phyloP scores from a whole-genome alignment of 2,797 vertebrate species.

The Spinibarbus caldwelli region DNA sequence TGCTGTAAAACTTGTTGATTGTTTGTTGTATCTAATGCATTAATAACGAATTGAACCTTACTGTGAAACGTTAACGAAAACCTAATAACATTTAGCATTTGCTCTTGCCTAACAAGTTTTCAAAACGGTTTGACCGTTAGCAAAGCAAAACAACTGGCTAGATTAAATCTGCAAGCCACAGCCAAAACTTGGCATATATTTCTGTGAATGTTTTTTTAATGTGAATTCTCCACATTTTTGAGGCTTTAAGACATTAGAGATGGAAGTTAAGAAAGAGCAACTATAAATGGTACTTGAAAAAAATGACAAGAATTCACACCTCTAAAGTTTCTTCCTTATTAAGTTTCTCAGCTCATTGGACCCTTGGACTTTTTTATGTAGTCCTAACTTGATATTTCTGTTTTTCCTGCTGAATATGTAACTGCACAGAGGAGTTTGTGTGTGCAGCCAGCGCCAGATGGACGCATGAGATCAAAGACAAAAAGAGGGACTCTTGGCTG shows the following conservation, averaged over 20 bases:
- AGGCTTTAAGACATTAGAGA: slow-evolving; percentile 34
- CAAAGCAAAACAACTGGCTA: slow-evolving; percentile 2
- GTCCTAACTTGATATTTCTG: not conserved
- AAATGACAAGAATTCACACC: slow-evolving; percentile 73
- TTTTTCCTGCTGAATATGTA: not conserved
- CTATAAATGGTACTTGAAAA: slow-evolving; percentile 60
- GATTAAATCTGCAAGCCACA: slow-evolving; percentile 4
- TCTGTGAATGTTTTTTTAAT: not conserved
- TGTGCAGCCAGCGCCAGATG: slow-evolving; percentile 7
- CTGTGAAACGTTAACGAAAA: not conserved
- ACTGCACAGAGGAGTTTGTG: not conserved
- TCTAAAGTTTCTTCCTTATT: slow-evolving; percentile 25
- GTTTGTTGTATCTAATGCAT: not conserved
- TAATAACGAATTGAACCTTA: not conserved
- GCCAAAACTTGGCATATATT: not conserved
- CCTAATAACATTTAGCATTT: not conserved
- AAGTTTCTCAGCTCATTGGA: slow-evolving; percentile 56
- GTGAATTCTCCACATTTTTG: slow-evolving; percentile 46
- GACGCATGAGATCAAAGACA: not conserved
- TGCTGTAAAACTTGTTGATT: not conserved
- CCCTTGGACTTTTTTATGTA: slow-evolving; percentile 32
- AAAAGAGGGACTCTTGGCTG: slow-evolving; percentile 12
- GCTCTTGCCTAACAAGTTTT: not conserved
- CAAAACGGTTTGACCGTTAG: not conserved
- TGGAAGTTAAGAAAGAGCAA: slow-evolving; percentile 30